Conservation (phyloP, 2,113 vertebrate genomes). For the Sinocyclocheilus grahami region DNA sequence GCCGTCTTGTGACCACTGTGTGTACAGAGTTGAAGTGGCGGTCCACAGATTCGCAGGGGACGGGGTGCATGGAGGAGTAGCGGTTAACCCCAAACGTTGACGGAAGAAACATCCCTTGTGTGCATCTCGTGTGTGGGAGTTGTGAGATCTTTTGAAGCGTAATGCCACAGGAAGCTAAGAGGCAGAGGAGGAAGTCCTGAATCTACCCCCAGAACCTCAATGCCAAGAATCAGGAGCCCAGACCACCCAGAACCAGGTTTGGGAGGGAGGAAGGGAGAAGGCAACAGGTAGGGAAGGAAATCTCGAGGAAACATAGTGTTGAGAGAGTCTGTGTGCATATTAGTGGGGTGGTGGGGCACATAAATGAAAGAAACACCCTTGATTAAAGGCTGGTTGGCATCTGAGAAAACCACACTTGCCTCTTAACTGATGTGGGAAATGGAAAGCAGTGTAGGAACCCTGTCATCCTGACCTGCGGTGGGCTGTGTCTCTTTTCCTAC, state of each 20-base stretch:
- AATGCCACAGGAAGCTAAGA: constrained; percentile 61
- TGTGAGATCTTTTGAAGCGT: constrained; percentile 59
- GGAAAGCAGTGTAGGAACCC: constrained; percentile 37
- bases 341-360: not conserved
- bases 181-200: constrained; percentile 70
- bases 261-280: constrained; percentile 51
- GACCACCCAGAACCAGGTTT: constrained; percentile 77
- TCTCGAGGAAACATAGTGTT: constrained; percentile 18
- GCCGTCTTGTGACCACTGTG: constrained; percentile 65
- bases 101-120: constrained; percentile 56
- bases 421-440: constrained; percentile 51
- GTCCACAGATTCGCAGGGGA: constrained; percentile 40
- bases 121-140: constrained; percentile 60
- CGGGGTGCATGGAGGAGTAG: constrained; percentile 30
- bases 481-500: not conserved
- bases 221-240: constrained; percentile 67
- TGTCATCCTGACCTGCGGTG: constrained; percentile 44
- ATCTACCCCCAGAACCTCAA: constrained; percentile 67
- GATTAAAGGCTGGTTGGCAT: constrained; percentile 47
- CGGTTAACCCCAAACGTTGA: constrained; percentile 60
- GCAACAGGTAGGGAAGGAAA: constrained; percentile 46
- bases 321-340: constrained; percentile 29
- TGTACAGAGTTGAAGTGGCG: constrained; percentile 62
- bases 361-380: constrained; percentile 28
- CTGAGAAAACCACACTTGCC: constrained; percentile 44